Percentiles rank a stretch among this genome's conserved stretches.
Conservation (phyloP, 2,797 vertebrate species). For the Pitangus sulphuratus region DNA sequence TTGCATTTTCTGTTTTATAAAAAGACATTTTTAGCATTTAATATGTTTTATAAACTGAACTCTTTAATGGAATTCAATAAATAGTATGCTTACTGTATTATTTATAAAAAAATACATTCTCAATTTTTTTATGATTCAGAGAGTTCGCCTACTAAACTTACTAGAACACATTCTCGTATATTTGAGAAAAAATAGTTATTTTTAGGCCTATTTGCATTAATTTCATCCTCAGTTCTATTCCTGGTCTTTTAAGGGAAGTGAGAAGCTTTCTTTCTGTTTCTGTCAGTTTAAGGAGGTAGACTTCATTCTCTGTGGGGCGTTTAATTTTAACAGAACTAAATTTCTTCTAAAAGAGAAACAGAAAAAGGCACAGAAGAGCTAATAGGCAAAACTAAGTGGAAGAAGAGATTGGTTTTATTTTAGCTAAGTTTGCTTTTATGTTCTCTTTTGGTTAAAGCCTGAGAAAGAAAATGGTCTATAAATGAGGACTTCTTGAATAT, state of each 20-base stretch:
- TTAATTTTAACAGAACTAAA: background rate
- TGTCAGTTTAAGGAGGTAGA: background rate
- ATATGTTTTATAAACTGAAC: background rate
- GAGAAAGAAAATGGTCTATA: background rate
- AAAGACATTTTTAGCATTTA: background rate
- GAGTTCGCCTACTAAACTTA: background rate
- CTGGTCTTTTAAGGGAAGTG: constrained; percentile 5
- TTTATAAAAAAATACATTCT: background rate
- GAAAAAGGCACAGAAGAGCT: background rate
- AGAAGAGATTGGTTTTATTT: background rate
- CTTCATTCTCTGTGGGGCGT: background rate
- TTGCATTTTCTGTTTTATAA: background rate
- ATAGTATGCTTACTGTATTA: background rate
- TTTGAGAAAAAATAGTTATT: background rate
- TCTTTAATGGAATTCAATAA: background rate
- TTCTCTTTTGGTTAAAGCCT: background rate
- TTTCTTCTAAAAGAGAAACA: background rate
- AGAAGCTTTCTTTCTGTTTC: constrained; percentile 30
- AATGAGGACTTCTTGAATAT: background rate
- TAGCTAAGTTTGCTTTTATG: background rate
- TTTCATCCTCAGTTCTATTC: constrained; percentile 14
- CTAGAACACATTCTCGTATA: background rate
- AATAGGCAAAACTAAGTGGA: background rate
- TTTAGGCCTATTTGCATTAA: background rate
- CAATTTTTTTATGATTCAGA: background rate